These are phyloP conservation scores for Euclidia mi DNA, from an alignment of 2,888 invertebrate genomes.

Conservation along the genomic window DNA sequence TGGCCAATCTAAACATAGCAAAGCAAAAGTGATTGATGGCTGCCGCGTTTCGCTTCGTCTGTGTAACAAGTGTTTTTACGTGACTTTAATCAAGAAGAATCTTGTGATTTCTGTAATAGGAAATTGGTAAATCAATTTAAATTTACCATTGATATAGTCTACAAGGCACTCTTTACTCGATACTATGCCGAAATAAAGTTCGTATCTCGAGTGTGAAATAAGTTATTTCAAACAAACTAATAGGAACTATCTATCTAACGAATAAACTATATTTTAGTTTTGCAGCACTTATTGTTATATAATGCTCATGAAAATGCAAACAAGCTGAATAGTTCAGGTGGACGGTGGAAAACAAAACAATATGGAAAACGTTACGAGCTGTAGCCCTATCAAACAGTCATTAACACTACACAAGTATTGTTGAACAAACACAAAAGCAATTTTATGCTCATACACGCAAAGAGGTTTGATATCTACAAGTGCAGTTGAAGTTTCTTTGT, in stretches of 20 bases:
- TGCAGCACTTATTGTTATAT: conserved; percentile 41
- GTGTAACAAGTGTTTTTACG: conserved; percentile 85
- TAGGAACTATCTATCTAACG: conserved; percentile 29
- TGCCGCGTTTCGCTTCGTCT: conserved; percentile 62
- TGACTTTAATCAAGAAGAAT: conserved; percentile 76
- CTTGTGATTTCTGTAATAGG: conserved; percentile 64
- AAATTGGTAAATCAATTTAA: conserved; percentile 71
- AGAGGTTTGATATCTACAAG: conserved; percentile 41
- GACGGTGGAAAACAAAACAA: conserved; percentile 50
- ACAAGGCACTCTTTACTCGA: too few species aligned
- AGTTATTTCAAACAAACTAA: conserved; percentile 31
- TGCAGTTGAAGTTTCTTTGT: conserved; percentile 41
- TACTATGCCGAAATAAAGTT: conserved; percentile 28
- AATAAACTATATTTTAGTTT: conserved; percentile 29
- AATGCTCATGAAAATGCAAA: conserved; percentile 46
- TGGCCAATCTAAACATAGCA: conserved; percentile 82
- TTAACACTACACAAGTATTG: conserved; percentile 55
- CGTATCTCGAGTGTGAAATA: conserved; percentile 17
- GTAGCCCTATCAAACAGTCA: conserved; percentile 61
- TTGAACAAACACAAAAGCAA: conserved; percentile 57
- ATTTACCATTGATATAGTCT: conserved; percentile 23
- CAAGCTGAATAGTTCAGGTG: conserved; percentile 32
- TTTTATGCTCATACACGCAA: conserved; percentile 49
- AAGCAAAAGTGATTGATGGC: conserved; percentile 72
- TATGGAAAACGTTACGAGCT: conserved; percentile 44